Evolutionary conservation across 2,113 vertebrate species (phyloP), one percentile per base, ranked within the genome.

Genomic region (Scolopax mira): DNA sequence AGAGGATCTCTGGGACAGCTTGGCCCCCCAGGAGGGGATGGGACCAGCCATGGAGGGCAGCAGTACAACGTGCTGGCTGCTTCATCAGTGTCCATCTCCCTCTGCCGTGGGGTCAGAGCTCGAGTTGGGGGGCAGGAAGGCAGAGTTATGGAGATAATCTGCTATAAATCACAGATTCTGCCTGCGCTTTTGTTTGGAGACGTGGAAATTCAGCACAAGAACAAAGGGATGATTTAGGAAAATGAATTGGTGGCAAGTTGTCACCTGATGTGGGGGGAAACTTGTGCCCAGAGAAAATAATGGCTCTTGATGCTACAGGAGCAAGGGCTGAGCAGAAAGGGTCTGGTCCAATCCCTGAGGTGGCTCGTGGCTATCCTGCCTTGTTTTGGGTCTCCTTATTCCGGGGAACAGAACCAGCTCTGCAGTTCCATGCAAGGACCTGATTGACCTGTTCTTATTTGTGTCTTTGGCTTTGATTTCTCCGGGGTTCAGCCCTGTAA

Each of bases 61-160:
- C 58, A 3, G 52, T 5, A 5, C 2, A 11, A 31, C 3, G 5
- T 4, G 18, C 64, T 25, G 67, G 30, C 73, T 28, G 46, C 23
- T 30, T 10, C 19, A 18, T 33, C 46, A 2, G 37, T 11, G 19
- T 7, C 51, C 2, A 11, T 24, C 17, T 11, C 75, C 65, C 71
- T 27, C 46, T 10, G 51, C 2, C 39, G 5, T 6, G 35, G 9
- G 57, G 9, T 6, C 64, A 21, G 14, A 23, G 17, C 44, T 33
- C 1, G 72, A 5, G 5, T 41, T 6, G 41, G 42, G 37, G 41
- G 2, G 19, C n/a, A 5, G 67, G 51, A 14, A 8, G 33, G 39
- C 37, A 23, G 65, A 8, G 3, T 2, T 8, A 0, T 2, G 58
- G 8, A 9, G 64, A 0, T 1, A 3, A 23, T 4, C 1, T 13